Conservation (phyloP, 2,888 invertebrate species). For the Ornithoptera priamus region DNA sequence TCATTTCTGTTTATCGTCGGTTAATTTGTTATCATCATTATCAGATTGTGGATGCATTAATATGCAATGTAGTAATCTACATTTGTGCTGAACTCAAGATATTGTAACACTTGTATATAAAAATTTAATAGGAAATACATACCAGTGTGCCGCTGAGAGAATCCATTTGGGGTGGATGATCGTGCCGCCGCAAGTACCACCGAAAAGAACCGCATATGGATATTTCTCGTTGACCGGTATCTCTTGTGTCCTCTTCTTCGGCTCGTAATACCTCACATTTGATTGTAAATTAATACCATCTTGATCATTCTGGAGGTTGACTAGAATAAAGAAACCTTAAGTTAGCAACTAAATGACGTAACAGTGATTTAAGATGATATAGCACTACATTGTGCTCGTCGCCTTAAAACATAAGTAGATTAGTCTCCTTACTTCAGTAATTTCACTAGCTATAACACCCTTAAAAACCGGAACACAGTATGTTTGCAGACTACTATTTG, state of each 20-base stretch:
- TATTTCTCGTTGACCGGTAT: conserved; percentile 37
- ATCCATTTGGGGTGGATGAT: conserved; percentile 68
- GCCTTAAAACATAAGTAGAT: too few species aligned
- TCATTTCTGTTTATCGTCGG: too few species aligned
- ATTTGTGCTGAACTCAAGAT: too few species aligned
- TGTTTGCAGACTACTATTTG: too few species aligned
- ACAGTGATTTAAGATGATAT: too few species aligned
- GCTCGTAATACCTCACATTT: conserved; percentile 42
- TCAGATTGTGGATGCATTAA: too few species aligned
- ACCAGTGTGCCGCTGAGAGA: conserved; percentile 70
- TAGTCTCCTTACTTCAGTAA: too few species aligned
- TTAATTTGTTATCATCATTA: too few species aligned
- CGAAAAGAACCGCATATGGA: conserved; percentile 68
- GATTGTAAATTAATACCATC: conserved; percentile 37
- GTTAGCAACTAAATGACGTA: neutral
- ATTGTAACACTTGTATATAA: neutral
- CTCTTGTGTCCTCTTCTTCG: neutral
- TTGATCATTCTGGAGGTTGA: neutral
- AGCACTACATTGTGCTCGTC: too few species aligned
- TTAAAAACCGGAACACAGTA: too few species aligned
- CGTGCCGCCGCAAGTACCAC: conserved; percentile 68
- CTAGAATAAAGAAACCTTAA: conserved; percentile 1
- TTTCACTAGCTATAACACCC: too few species aligned
- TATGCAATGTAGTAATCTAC: too few species aligned
- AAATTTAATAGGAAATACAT: conserved; percentile 22